A percentile compares a stretch with the other conserved stretches of the same genome.
Conservation (phyloP, 2,888 invertebrate species). For the Shargacucullia verbasci region DNA sequence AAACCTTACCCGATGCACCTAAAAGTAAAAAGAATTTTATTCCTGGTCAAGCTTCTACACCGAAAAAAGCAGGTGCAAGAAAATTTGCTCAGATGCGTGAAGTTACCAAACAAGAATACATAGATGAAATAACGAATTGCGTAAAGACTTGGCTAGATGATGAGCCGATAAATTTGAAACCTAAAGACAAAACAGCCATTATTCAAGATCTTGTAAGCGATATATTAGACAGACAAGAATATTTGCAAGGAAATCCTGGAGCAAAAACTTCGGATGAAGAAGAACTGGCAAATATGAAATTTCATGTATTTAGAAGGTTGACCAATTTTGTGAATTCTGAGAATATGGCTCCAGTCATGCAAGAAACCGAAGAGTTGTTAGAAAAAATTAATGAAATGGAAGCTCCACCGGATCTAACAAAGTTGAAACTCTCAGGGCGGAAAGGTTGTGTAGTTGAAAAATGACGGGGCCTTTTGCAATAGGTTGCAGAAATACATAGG, state of each 20-base stretch:
- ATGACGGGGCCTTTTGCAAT: no score
- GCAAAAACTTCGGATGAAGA: conserved; percentile 55
- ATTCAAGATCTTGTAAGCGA: conserved; percentile 61
- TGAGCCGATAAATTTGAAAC: conserved; percentile 48
- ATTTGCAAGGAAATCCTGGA: conserved; percentile 64
- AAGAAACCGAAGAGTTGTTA: conserved; percentile 54
- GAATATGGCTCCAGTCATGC: conserved; percentile 49
- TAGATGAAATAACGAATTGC: not conserved
- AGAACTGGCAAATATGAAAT: conserved; percentile 70
- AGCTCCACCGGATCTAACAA: not conserved
- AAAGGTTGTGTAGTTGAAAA: conserved; percentile 7
- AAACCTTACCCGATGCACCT: not conserved
- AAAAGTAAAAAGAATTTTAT: not conserved
- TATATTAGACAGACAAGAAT: conserved; percentile 68
- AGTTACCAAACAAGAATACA: not conserved
- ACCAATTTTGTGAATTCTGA: conserved; percentile 55
- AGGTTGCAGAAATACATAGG: no score
- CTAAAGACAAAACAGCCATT: conserved; percentile 48
- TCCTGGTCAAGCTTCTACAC: conserved; percentile 10
- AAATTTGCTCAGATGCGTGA: not conserved
- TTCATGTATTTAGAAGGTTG: conserved; percentile 66
- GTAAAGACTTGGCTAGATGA: conserved; percentile 46
- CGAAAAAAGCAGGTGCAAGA: conserved; percentile 8
- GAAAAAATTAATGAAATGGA: conserved; percentile 11
- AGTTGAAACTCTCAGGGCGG: not conserved